Evolutionary conservation across 2,888 invertebrate species (phyloP).

Genomic region (Mactromeris polynyma): DNA sequence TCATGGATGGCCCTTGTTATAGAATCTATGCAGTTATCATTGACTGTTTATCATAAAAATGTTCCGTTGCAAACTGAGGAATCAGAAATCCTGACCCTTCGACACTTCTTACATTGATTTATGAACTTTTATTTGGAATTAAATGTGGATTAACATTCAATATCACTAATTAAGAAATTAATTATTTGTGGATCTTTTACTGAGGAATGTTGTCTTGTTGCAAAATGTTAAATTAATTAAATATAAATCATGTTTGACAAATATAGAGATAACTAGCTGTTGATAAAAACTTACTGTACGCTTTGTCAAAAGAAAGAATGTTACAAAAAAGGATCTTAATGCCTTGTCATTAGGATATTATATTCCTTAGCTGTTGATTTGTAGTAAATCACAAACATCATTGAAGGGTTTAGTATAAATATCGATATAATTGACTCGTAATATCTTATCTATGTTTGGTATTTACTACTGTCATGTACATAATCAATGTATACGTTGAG

Average conservation of each 20-base stretch:
- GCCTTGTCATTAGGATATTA: conserved; percentile 6
- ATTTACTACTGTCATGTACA: conserved; percentile 44
- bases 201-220: not conserved
- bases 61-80: too few species aligned
- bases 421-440: conserved; percentile 49
- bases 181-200: not conserved
- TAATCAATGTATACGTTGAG: conserved; percentile 29
- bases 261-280: not conserved
- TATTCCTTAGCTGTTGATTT: not conserved
- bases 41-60: too few species aligned
- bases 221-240: not conserved
- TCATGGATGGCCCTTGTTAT: too few species aligned
- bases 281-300: not conserved
- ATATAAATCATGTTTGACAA: not conserved
- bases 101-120: too few species aligned
- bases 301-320: not conserved
- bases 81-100: too few species aligned
- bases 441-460: conserved; percentile 52
- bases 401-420: not conserved
- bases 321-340: not conserved
- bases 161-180: too few species aligned
- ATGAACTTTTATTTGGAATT: too few species aligned
- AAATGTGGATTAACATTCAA: too few species aligned
- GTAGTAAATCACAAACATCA: not conserved
- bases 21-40: too few species aligned